Base-by-base conservation (phyloP, 2,113 vertebrate genomes). In the Puntigrus tetrazona region DNA sequence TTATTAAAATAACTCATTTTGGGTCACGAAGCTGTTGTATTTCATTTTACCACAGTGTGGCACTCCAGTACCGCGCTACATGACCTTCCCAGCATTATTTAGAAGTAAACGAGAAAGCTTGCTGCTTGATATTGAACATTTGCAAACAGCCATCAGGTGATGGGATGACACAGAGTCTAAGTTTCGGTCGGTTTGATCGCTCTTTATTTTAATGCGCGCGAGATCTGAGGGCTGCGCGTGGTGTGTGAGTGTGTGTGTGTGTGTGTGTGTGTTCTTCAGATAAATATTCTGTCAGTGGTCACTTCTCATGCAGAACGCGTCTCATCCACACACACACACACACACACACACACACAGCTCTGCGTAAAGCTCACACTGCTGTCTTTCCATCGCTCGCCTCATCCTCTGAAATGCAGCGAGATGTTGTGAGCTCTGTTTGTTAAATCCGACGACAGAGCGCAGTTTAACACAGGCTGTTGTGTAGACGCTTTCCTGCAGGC, bases 51-150 rank as follows among this genome's bases (percentile, higher is more conserved):
- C 97, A 95, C 96, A 83, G 89, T 91, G 96, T 92, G 97, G 97
- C 96, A 96, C 96, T 95, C 93, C 47, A 95, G 95, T 91, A 93
- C 96, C 92, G 92, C 88, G 90, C 50, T 85, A 93, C 90, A 84
- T 65, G 63, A 81, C 79, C 43, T 81, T 82, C 92, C 92, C 91
- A 87, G 22, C 22, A 79, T 36, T 59, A 74, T 61, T 85, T 41
- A 50, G 76, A 88, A 88, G 87, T 83, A 73, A 77, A 50, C 52
- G 14, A 38, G 36, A 27, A 31, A 75, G 52, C 41, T 52, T 63
- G 45, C 50, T 65, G 11, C 7, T 29, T 1, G 47, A 65, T 45
- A 80, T 45, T 43, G 36, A 63, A 41, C n/a, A 22, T 29, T 67
- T 47, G 38, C 31, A 1, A 47, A 47, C 10, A 27, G 65, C 59